phyloP scores from a whole-genome alignment of 1,140 invertebrate species.

The Scylla paramamosain region DNA sequence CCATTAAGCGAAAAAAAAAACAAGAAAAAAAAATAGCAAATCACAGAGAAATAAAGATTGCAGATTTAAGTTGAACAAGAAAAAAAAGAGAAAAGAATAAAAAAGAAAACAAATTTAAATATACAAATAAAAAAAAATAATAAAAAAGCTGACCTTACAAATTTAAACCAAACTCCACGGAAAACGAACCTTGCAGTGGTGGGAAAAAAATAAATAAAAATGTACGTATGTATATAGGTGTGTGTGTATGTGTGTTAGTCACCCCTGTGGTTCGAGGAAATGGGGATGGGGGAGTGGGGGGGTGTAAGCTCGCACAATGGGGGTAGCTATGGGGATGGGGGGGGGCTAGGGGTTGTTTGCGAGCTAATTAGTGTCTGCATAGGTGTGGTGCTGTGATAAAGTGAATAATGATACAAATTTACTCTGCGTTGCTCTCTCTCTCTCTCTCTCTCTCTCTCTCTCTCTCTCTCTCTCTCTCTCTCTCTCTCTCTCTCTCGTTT shows the following conservation, averaged over 20 bases:
- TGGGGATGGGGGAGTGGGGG: not conserved
- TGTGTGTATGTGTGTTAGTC: not conserved
- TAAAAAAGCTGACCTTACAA: too few species aligned
- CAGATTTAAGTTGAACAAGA: not conserved
- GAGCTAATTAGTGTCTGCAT: not conserved
- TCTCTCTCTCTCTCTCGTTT: slow-evolving; percentile 5
- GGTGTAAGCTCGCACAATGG: not conserved
- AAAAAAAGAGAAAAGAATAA: not conserved
- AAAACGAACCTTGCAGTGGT: too few species aligned
- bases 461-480: slow-evolving; percentile 38
- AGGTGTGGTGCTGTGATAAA: not conserved
- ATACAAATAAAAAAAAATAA: not conserved
- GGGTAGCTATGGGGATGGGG: not conserved
- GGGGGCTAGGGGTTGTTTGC: not conserved
- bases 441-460: slow-evolving; percentile 46
- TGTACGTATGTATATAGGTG: not conserved
- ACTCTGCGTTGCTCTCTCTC: not conserved
- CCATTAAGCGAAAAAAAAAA: too few species aligned
- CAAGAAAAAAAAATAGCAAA: too few species aligned
- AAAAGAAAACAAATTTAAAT: not conserved
- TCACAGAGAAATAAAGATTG: too few species aligned
- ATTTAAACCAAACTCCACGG: too few species aligned
- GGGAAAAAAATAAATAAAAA: not conserved
- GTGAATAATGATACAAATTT: not conserved
- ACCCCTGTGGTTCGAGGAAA: not conserved